These are phyloP conservation scores for Episyrphus balteatus DNA, from an alignment of 1,140 invertebrate species.

Conservation along the genomic window DNA sequence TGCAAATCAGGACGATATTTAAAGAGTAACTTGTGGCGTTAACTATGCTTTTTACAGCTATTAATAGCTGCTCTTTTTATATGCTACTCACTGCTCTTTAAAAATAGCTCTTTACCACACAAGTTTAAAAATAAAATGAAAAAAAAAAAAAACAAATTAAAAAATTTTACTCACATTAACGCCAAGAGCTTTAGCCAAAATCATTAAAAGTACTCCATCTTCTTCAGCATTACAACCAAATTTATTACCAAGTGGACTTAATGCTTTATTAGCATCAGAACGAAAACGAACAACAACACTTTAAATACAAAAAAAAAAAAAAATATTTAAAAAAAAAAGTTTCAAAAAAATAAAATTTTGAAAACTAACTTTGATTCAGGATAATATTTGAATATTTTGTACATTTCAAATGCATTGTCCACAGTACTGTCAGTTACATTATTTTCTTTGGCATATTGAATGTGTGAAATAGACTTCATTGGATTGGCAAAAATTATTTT, in stretches of 20 bases:
- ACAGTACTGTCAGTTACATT: slow-evolving; percentile 83
- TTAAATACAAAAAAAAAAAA: not conserved
- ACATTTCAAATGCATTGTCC: slow-evolving; percentile 82
- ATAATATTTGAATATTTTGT: slow-evolving; percentile 75
- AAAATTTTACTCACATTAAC: slow-evolving; percentile 61
- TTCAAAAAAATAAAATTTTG: not conserved
- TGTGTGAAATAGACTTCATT: slow-evolving; percentile 81
- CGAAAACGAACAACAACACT: slow-evolving; percentile 81
- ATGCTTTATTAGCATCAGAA: slow-evolving; percentile 69
- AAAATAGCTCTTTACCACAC: no score
- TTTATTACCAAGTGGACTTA: slow-evolving; percentile 83
- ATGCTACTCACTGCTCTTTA: no score
- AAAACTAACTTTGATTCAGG: slow-evolving; percentile 60
- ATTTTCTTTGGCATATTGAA: slow-evolving; percentile 64
- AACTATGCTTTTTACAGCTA: no score
- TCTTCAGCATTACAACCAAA: slow-evolving; percentile 75
- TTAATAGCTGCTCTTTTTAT: no score
- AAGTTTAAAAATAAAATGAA: no score
- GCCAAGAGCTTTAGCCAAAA: slow-evolving; percentile 30
- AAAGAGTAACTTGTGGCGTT: no score
- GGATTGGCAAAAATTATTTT: slow-evolving; percentile 94
- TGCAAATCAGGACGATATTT: no score
- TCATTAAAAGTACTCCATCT: slow-evolving; percentile 57
- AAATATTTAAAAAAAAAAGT: slow-evolving; percentile 9
- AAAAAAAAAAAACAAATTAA: slow-evolving; percentile 31